Conservation (phyloP, 2,888 invertebrate species). For the Sturmia bella region DNA sequence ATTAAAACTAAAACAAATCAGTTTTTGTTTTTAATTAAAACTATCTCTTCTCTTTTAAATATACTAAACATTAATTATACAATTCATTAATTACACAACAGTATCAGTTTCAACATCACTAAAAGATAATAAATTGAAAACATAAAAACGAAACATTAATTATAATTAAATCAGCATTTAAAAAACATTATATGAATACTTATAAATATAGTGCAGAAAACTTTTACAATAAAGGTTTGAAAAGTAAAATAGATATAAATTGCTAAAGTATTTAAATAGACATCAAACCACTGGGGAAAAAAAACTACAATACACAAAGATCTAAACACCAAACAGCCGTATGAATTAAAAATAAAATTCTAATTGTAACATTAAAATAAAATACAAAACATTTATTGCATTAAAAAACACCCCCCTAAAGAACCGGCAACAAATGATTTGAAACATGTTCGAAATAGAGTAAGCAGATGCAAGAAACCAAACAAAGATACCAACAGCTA, state of each 20-base stretch:
- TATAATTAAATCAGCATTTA: neutral
- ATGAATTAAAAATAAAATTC: constrained; percentile 44
- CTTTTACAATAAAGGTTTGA: constrained; percentile 10
- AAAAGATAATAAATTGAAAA: neutral
- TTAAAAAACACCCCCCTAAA: neutral
- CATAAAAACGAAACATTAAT: constrained; percentile 28
- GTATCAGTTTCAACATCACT: neutral
- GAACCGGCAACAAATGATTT: constrained; percentile 6
- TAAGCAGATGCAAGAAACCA: neutral
- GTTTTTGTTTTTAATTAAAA: no score
- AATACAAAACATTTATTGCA: constrained; percentile 11
- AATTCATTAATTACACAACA: neutral
- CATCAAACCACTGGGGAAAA: neutral
- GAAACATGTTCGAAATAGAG: constrained; percentile 33
- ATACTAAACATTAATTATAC: neutral
- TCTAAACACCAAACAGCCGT: constrained; percentile 23
- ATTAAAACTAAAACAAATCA: neutral
- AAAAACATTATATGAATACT: neutral
- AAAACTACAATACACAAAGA: neutral
- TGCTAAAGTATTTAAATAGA: constrained; percentile 14
- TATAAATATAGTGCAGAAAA: constrained; percentile 37
- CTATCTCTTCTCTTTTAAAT: no score
- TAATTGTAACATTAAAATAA: constrained; percentile 61
- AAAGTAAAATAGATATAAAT: constrained; percentile 30
- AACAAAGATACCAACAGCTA: constrained; percentile 1